Percentiles rank a stretch among this genome's conserved stretches.
Evolutionary conservation across 2,113 vertebrate genomes (phyloP).

Genomic region (Carlito syrichta): DNA sequence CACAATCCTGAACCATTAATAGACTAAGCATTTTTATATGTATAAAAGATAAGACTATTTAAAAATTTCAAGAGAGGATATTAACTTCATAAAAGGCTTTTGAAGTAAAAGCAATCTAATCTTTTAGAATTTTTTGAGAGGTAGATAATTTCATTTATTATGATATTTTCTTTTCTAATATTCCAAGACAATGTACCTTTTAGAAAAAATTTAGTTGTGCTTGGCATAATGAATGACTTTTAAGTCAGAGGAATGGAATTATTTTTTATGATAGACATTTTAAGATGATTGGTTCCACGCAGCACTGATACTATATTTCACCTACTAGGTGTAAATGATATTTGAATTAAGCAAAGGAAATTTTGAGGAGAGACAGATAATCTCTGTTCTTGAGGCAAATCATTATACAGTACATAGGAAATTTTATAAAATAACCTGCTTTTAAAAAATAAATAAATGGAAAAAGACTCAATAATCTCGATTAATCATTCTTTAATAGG

Average conservation of each 20-base stretch:
- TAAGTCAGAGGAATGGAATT: background rate
- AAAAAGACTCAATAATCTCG: background rate
- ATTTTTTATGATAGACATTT: conserved; percentile 22
- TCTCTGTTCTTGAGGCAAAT: background rate
- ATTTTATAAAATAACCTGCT: conserved; percentile 27
- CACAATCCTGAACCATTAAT: conserved; percentile 10
- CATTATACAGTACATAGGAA: background rate
- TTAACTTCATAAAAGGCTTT: conserved; percentile 54
- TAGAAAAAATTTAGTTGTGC: background rate
- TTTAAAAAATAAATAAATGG: background rate
- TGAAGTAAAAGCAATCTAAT: conserved; percentile 47
- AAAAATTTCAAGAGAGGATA: conserved; percentile 16
- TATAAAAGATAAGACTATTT: conserved; percentile 36
- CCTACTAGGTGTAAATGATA: background rate
- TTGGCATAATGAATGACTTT: background rate
- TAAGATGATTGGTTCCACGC: background rate
- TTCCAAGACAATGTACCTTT: background rate
- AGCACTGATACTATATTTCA: background rate
- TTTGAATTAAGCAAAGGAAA: background rate
- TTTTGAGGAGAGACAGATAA: background rate
- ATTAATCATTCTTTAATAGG: conserved; percentile 18
- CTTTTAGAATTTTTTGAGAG: conserved; percentile 30
- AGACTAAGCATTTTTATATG: conserved; percentile 48
- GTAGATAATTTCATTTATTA: conserved; percentile 17
- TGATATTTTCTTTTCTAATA: background rate